Evolutionary conservation across 2,113 vertebrate genomes (phyloP).

Genomic region (Pimephales promelas): DNA sequence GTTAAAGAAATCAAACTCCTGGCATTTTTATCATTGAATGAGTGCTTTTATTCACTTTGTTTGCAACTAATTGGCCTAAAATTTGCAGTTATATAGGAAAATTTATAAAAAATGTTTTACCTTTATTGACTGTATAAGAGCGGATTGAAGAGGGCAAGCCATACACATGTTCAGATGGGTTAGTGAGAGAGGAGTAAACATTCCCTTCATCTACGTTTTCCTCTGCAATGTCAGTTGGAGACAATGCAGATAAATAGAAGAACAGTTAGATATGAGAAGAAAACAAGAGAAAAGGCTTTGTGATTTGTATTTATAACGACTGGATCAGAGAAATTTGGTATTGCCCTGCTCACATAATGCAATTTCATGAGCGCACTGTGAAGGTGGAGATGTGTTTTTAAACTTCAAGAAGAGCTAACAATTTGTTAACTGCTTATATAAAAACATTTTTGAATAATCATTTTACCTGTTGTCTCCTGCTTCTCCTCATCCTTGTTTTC

Average conservation of each 20-base stretch:
- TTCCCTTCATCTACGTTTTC: background rate
- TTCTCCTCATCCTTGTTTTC: background rate
- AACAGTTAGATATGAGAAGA: background rate
- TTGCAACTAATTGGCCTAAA: background rate
- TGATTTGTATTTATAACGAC: background rate
- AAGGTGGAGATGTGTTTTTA: background rate
- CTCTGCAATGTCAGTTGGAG: background rate
- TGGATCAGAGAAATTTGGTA: background rate
- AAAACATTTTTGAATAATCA: background rate
- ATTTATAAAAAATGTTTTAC: background rate
- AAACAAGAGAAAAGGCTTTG: background rate
- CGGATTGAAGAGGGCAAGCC: background rate
- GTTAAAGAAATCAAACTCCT: background rate
- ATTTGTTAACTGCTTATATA: background rate
- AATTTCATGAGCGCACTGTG: background rate
- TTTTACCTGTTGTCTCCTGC: slow-evolving; percentile 52
- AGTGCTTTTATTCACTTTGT: background rate
- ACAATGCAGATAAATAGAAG: background rate
- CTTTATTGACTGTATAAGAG: slow-evolving; percentile 7
- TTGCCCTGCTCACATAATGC: background rate
- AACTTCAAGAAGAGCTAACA: background rate
- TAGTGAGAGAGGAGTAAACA: background rate
- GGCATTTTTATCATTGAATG: background rate
- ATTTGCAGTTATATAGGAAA: background rate
- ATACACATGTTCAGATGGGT: background rate